phyloP scores from a whole-genome alignment of 1,140 invertebrate genomes.

The Reticulitermes speratus region DNA sequence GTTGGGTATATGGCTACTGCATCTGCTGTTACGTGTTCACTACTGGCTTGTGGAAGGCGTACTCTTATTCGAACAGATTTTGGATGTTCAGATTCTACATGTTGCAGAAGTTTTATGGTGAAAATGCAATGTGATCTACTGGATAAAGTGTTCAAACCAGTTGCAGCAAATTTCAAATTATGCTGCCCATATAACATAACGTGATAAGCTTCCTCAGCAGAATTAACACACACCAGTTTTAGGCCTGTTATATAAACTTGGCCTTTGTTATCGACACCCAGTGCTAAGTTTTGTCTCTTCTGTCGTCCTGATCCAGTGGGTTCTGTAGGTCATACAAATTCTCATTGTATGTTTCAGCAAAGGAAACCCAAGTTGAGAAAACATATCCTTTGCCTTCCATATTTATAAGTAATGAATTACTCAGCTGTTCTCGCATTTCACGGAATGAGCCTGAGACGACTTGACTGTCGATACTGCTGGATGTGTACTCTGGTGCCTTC shows the following conservation, averaged over 20 bases:
- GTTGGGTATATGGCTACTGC: too few species aligned
- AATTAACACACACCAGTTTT: slow-evolving; percentile 70
- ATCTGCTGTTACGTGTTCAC: too few species aligned
- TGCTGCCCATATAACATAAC: slow-evolving; percentile 75
- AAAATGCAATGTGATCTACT: slow-evolving; percentile 89
- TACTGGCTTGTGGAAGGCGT: too few species aligned
- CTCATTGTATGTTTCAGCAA: slow-evolving; percentile 94
- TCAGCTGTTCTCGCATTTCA: not conserved
- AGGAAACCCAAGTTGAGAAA: slow-evolving; percentile 75
- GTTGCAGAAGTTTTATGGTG: slow-evolving; percentile 72
- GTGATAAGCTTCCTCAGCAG: slow-evolving; percentile 76
- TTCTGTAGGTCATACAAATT: slow-evolving; percentile 74
- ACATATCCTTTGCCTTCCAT: not conserved
- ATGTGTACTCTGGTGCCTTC: too few species aligned
- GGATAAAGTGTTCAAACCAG: slow-evolving; percentile 79
- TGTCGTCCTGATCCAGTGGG: slow-evolving; percentile 40
- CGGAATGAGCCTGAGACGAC: not conserved
- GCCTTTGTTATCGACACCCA: slow-evolving; percentile 62
- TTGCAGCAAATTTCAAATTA: slow-evolving; percentile 81
- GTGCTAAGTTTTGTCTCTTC: slow-evolving; percentile 52
- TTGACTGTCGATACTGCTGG: too few species aligned
- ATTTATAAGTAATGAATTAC: not conserved
- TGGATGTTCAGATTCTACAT: slow-evolving; percentile 49
- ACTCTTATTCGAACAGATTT: slow-evolving; percentile 54
- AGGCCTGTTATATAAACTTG: slow-evolving; percentile 74